A percentile compares a stretch with the other conserved stretches of the same genome.
phyloP scores from a whole-genome alignment of 2,888 invertebrate species.

The Romanomermis culicivorax region DNA sequence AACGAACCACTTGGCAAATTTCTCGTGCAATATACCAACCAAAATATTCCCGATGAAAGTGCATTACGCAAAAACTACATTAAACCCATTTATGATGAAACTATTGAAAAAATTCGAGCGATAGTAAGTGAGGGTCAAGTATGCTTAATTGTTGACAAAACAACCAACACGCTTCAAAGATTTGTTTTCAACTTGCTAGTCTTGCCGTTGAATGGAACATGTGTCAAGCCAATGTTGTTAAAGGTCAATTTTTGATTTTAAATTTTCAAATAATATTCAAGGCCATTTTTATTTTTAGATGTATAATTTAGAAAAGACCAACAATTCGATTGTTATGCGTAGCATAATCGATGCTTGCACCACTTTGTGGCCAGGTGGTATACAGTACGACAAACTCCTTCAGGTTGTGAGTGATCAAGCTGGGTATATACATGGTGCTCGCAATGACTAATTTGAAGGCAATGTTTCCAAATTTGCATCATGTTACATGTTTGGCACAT shows the following conservation, averaged over 20 bases:
- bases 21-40: not conserved
- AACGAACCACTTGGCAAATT: not conserved
- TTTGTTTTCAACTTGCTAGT: not conserved
- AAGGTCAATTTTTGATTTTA: not conserved
- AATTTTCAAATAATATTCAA: not conserved
- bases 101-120: not conserved
- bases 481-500: not conserved
- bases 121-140: not conserved
- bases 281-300: not conserved
- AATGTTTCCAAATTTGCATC: not conserved
- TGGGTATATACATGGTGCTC: not conserved
- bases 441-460: not conserved
- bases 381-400: not conserved
- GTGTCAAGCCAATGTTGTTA: not conserved
- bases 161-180: not conserved
- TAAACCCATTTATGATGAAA: not conserved
- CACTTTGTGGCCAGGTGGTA: not conserved
- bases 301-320: not conserved
- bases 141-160: not conserved
- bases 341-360: not conserved
- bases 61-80: not conserved
- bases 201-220: not conserved
- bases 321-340: not conserved
- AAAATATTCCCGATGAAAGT: slow-evolving; percentile 1
- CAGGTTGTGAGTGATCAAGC: not conserved